These are phyloP conservation scores for Lasiurus borealis DNA, from an alignment of 2,113 vertebrate species.

Conservation along the genomic window DNA sequence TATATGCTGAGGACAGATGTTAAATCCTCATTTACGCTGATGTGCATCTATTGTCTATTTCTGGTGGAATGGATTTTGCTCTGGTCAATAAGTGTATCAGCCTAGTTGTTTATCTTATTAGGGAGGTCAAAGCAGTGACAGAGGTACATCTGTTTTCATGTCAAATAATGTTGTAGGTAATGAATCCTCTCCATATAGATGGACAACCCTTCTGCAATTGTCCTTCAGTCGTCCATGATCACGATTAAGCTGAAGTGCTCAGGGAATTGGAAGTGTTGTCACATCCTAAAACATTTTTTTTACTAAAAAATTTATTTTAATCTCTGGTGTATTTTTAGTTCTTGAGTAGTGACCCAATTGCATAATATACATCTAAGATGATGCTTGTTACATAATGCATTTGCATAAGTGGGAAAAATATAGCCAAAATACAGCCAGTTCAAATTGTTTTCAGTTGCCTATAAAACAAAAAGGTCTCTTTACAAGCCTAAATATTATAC, in stretches of 20 bases:
- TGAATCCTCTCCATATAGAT: slow-evolving; percentile 81
- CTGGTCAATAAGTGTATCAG: slow-evolving; percentile 86
- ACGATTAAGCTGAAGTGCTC: slow-evolving; percentile 77
- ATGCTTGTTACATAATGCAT: slow-evolving; percentile 31
- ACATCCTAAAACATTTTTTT: slow-evolving; percentile 22
- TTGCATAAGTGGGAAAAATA: slow-evolving; percentile 51
- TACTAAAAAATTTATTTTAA: slow-evolving; percentile 62
- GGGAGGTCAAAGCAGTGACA: slow-evolving; percentile 85
- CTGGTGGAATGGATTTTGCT: slow-evolving; percentile 78
- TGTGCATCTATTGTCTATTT: slow-evolving; percentile 82
- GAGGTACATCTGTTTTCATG: slow-evolving; percentile 85
- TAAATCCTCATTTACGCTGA: slow-evolving; percentile 82
- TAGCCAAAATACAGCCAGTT: slow-evolving; percentile 36
- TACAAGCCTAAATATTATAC: not conserved
- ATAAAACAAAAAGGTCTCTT: not conserved
- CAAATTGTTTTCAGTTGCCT: slow-evolving; percentile 51
- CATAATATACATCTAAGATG: slow-evolving; percentile 32
- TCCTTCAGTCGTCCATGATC: slow-evolving; percentile 74
- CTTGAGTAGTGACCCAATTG: slow-evolving; percentile 59
- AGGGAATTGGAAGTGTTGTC: slow-evolving; percentile 52
- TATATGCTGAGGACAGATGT: slow-evolving; percentile 85
- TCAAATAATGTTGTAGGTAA: slow-evolving; percentile 84
- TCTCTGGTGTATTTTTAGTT: slow-evolving; percentile 43
- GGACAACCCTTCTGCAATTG: slow-evolving; percentile 75
- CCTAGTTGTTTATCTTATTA: slow-evolving; percentile 85